Percentiles rank a stretch among this genome's conserved stretches.
Evolutionary conservation across 2,797 vertebrate species (phyloP).

Genomic region (Xyrichtys novacula): DNA sequence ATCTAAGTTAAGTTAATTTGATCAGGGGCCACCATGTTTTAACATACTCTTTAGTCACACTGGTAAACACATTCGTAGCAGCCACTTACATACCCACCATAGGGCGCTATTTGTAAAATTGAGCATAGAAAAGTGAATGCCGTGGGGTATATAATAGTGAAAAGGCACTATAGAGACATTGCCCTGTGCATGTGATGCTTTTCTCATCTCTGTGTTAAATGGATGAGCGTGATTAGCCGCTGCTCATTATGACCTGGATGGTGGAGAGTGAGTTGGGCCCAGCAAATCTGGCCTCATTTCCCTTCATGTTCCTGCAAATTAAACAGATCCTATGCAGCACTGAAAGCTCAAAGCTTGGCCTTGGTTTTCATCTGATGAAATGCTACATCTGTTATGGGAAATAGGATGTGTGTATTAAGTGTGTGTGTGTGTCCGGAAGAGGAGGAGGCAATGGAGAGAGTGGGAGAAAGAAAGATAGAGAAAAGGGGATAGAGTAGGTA

Average conservation of each 20-base stretch:
- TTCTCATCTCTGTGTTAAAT: constrained; percentile 70
- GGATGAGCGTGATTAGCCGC: constrained; percentile 77
- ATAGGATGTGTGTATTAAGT: constrained; percentile 50
- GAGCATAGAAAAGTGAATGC: constrained; percentile 49
- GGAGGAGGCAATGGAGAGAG: constrained; percentile 12
- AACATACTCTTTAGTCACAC: constrained; percentile 67
- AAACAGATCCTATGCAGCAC: constrained; percentile 75
- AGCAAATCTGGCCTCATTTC: constrained; percentile 75
- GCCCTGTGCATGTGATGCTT: constrained; percentile 47
- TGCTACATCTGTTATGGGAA: constrained; percentile 77
- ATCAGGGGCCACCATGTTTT: constrained; percentile 57
- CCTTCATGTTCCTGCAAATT: constrained; percentile 77
- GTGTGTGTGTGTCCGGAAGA: constrained; percentile 20
- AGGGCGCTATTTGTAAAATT: constrained; percentile 63
- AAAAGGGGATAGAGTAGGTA: constrained; percentile 38
- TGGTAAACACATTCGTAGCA: constrained; percentile 51
- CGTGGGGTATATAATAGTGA: constrained; percentile 4
- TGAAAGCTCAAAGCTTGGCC: constrained; percentile 71
- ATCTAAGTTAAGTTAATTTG: constrained; percentile 72
- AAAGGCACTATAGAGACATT: constrained; percentile 35
- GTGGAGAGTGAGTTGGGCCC: constrained; percentile 58
- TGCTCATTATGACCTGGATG: constrained; percentile 73
- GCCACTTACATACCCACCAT: constrained; percentile 38
- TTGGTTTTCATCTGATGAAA: constrained; percentile 80
- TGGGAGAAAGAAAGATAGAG: constrained; percentile 31